Evolutionary conservation across 2,797 vertebrate genomes (phyloP), one percentile per base, ranked within the genome.

Genomic region (Aotus griseimembra): DNA sequence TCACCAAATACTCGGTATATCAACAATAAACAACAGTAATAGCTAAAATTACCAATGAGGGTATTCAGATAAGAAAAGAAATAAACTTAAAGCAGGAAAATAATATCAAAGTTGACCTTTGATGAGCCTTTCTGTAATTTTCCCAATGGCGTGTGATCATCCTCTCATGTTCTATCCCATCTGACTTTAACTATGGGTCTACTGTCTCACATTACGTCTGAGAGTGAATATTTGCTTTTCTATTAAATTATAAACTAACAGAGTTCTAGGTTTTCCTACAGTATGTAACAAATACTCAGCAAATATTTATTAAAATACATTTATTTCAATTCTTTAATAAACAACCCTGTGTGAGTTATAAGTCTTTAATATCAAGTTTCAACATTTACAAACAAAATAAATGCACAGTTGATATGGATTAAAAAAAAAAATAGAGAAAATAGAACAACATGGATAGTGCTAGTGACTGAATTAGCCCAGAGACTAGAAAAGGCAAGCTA

Each of bases 251-350:
- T 57, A 24, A 96, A 86, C n/a, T 90, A 12, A 58, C 4, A 33
- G 72, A 92, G 26, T 64, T 82, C 79, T 82, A 20, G 4, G 19
- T 81, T 93, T 88, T 81, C 28, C 15, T 41, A 79, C 9, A 44
- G 10, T 55, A 0, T n/a, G 55, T 41, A 77, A 64, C 28, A 88
- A 88, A 55, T 81, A 77, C 6, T 73, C 39, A 64, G 15, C 11
- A 84, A 87, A 86, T 91, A 8, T 92, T 79, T 88, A 73, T 90
- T 89, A 76, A 86, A 82, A 67, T 88, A 58, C 15, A n/a, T 64
- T 92, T 94, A 44, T 24, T 87, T 73, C 26, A 81, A 36, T 70
- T 92, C 13, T 85, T 95, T 93, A 70, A 93, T 44, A 91, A 90
- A 88, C 11, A 48, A 9, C 72, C 73, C 20, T 46, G 15, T 30